Base-by-base conservation (phyloP, 2,113 vertebrate genomes). In the Natator depressus region DNA sequence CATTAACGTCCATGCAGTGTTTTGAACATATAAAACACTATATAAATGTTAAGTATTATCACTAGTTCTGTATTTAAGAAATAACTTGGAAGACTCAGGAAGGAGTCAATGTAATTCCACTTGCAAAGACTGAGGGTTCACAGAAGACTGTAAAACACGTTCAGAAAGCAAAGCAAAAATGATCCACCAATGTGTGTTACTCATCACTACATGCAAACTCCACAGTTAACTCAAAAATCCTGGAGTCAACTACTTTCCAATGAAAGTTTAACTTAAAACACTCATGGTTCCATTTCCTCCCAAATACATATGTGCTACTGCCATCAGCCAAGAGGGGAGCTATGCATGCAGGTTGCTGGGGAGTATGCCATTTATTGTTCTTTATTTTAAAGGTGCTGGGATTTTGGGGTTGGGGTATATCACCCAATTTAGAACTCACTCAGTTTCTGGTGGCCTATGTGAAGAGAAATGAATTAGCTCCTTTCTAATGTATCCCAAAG, bases 191-290 rank as follows among this genome's bases (percentile, higher is more conserved):
- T 0, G 79, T 46, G 24, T 10, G 19, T 81, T 55, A 55, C 8
- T 3, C 38, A 88, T 5, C 27, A 2, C 69, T 2, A 62, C 29
- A 6, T 19, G 11, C 69, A 25, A n/a, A 35, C n/a, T 1, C 75
- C 29, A 0, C 1, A 0, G 2, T 0, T 51, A 8, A 11, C 0
- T 31, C 51, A 35, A 7, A 7, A 46, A 38, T 0, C 42, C 79
- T 9, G 80, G 19, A 17, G 85, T 57, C 50, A 0, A 6, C 49
- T 3, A 57, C 11, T 12, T 12, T 22, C 80, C 38, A 7, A 0
- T 47, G 46, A 47, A 78, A 47, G 25, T 12, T 76, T 24, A 75
- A 75, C 72, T 46, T 12, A 38, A 46, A 27, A 27, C 75, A 78
- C 25, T 29, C 75, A 16, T 25, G 24, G 42, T 47, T 46, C 75